Conservation (phyloP, 2,888 invertebrate genomes). For the Tenthredo distinguenda region DNA sequence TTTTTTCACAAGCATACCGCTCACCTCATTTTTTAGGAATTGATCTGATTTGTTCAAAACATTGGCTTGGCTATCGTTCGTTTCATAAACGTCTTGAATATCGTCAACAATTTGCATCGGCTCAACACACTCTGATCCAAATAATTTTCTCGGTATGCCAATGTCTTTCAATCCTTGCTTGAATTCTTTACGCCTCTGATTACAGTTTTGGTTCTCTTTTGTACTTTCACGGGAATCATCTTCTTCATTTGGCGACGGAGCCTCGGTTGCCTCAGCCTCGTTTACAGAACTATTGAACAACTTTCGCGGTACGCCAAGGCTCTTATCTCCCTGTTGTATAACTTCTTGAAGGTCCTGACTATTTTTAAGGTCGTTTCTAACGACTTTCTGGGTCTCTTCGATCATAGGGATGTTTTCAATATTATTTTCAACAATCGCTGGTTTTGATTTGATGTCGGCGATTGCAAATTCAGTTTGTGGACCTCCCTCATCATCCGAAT, state of each 20-base stretch:
- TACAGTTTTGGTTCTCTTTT: slow-evolving; percentile 36
- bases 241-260: slow-evolving; percentile 77
- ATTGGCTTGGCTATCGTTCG: neutral
- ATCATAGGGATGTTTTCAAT: slow-evolving; percentile 34
- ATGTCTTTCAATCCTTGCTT: slow-evolving; percentile 56
- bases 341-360: slow-evolving; percentile 61
- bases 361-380: slow-evolving; percentile 57
- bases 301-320: slow-evolving; percentile 61
- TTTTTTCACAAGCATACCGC: neutral
- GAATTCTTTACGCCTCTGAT: slow-evolving; percentile 54
- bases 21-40: neutral
- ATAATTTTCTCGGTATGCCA: slow-evolving; percentile 60
- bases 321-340: slow-evolving; percentile 58
- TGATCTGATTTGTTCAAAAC: neutral
- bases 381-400: slow-evolving; percentile 57
- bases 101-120: slow-evolving; percentile 48
- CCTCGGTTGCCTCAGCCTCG: slow-evolving; percentile 77
- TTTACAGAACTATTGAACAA: slow-evolving; percentile 75
- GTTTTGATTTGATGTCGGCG: neutral
- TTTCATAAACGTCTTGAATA: neutral
- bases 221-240: slow-evolving; percentile 42
- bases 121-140: slow-evolving; percentile 55
- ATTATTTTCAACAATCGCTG: neutral
- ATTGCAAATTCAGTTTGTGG: neutral
- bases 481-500: slow-evolving; percentile 77